Evolutionary conservation across 2,797 vertebrate species (phyloP).

Genomic region (Ficedula albicollis): DNA sequence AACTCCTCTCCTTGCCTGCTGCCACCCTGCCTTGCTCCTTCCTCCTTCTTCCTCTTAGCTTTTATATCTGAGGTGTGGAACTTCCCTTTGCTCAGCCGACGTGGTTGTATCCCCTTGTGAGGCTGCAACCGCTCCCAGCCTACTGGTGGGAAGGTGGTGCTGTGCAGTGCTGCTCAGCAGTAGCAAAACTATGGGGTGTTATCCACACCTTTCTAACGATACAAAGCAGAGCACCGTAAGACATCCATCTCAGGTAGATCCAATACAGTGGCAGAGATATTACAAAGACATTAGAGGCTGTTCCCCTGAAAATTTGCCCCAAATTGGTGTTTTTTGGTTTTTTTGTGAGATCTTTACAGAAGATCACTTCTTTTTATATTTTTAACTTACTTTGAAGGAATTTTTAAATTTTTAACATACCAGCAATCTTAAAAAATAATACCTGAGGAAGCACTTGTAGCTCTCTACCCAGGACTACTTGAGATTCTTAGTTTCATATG

Average conservation of each 20-base stretch:
- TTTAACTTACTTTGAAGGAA: background rate
- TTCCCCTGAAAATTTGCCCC: background rate
- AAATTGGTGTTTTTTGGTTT: background rate
- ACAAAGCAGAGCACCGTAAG: background rate
- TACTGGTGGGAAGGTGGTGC: background rate
- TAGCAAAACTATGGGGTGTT: background rate
- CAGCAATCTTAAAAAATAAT: background rate
- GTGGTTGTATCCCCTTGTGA: background rate
- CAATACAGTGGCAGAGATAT: background rate
- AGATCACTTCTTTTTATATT: background rate
- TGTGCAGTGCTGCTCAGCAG: background rate
- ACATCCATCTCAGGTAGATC: background rate
- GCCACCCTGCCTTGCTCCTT: background rate
- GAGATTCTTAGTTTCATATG: background rate
- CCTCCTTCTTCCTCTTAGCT: background rate
- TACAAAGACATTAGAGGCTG: background rate
- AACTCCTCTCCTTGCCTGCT: accelerated
- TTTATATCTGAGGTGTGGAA: background rate
- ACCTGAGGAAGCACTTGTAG: background rate
- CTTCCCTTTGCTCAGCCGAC: background rate
- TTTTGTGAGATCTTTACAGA: background rate
- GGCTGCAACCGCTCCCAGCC: too few relatives aligned
- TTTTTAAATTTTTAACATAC: background rate
- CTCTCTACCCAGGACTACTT: background rate
- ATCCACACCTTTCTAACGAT: background rate